Base-by-base conservation (phyloP, 2,113 vertebrate species). In the Charadrius vociferus region DNA sequence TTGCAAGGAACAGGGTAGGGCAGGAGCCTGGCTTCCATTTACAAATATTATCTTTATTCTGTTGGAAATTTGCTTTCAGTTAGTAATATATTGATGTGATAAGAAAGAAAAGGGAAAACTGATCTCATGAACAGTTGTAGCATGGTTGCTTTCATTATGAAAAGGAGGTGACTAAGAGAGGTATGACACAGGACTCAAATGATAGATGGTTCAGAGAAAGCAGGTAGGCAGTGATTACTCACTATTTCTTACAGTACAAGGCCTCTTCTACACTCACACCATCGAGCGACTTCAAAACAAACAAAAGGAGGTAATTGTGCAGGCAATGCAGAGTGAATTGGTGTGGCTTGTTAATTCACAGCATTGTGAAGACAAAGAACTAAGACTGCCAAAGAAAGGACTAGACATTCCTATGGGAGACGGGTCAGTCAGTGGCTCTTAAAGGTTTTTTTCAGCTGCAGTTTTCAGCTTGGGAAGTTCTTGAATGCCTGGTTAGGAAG, bases 171-270 rank as follows among this genome's bases (percentile, higher is more conserved):
- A 90, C 66, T 86, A 90, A 90, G 56, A 41, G 61, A 80, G n/a
- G 43, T 29, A 45, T 92, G 91, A 95, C 41, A 90, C n/a, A 75
- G 86, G 83, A 56, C 82, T 85, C 50, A 82, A 86, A 39, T 1
- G 10, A 71, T 50, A 41, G 52, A 90, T 63, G 24, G 36, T 73
- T 90, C 70, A 65, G 62, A 86, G 62, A 80, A 90, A 86, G 93
- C n/a, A 80, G 37, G 74, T 72, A 83, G 86, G 82, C 91, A 86
- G 71, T 65, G 58, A 86, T 94, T 86, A 72, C 50, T 95, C 93
- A 87, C 22, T 66, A 41, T 53, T 88, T 74, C 61, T 92, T 96
- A 82, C 26, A 79, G 52, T 22, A 26, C 45, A 58, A 90, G 37
- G 27, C 30, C 45, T 13, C 58, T 75, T 59, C 52, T 84, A 58